phyloP scores from a whole-genome alignment of 2,888 invertebrate genomes.

The Drosophila leonis region DNA sequence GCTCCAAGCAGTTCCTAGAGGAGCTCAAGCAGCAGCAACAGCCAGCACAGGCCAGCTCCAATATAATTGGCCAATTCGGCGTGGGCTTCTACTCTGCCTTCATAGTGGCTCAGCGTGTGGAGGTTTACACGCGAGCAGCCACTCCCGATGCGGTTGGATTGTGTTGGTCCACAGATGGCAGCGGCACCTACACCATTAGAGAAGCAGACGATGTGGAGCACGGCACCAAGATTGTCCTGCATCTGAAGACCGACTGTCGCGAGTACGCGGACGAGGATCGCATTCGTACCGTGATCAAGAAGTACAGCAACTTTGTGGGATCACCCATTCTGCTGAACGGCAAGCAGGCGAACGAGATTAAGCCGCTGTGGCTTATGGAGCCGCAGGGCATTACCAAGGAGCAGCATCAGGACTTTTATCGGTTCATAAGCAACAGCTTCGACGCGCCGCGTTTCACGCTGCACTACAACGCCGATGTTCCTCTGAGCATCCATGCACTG shows the following conservation, averaged over 20 bases:
- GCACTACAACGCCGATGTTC: constrained; percentile 93
- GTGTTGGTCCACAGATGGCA: constrained; percentile 96
- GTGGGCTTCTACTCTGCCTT: constrained; percentile 99
- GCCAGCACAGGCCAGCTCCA: constrained; percentile 88
- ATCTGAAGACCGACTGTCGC: constrained; percentile 94
- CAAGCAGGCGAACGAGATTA: constrained; percentile 94
- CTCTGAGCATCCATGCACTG: constrained; percentile 95
- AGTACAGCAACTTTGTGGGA: constrained; percentile 99
- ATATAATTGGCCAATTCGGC: constrained; percentile 98
- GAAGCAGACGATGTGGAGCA: constrained; percentile 93
- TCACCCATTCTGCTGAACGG: constrained; percentile 97
- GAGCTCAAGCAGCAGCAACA: constrained; percentile 90
- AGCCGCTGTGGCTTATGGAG: constrained; percentile 97
- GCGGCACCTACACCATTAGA: constrained; percentile 95
- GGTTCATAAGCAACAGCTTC: constrained; percentile 93
- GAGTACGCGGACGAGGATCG: constrained; percentile 95
- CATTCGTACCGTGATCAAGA: constrained; percentile 94
- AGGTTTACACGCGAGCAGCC: constrained; percentile 94
- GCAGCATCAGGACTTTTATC: constrained; percentile 97
- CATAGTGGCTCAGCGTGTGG: constrained; percentile 98
- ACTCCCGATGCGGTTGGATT: constrained; percentile 89
- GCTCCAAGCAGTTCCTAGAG: constrained; percentile 96
- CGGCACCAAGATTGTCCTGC: constrained; percentile 97
- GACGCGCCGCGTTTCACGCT: constrained; percentile 95
- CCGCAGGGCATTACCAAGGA: constrained; percentile 93